These are phyloP conservation scores for Spongilla lacustris DNA, from an alignment of 37 sponge, comb jelly and placozoan species.

Conservation along the genomic window DNA sequence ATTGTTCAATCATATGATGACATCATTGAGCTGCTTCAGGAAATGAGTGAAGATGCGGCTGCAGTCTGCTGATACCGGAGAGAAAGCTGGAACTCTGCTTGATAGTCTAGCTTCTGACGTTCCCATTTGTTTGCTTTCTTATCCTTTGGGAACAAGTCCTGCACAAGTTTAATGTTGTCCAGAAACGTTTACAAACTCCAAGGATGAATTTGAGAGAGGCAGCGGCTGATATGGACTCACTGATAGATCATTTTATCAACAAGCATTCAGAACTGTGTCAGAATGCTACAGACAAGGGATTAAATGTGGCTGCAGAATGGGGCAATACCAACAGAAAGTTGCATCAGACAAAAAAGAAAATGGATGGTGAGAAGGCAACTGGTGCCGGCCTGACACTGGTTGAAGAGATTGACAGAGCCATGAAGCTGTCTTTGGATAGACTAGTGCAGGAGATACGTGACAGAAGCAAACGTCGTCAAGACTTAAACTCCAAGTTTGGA, in stretches of 20 bases:
- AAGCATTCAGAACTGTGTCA: not conserved
- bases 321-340: no score
- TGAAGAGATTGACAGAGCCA: no score
- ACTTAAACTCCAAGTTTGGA: no score
- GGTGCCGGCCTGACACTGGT: no score
- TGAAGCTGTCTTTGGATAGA: no score
- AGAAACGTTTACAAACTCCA: not conserved
- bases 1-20: not conserved
- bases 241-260: not conserved
- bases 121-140: not conserved
- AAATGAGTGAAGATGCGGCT: not conserved
- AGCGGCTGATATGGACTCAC: not conserved
- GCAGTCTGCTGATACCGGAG: not conserved
- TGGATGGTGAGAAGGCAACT: no score
- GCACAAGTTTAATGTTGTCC: not conserved
- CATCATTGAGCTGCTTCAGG: not conserved
- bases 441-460: no score
- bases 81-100: not conserved
- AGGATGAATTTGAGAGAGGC: slow-evolving; percentile 1
- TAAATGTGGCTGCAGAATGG: no score
- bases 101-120: not conserved
- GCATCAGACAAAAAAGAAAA: no score
- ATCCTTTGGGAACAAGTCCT: slow-evolving; percentile 1
- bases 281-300: not conserved
- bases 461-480: no score